Base-by-base conservation (phyloP, 2,113 vertebrate species). In the Chionodraco myersi region DNA sequence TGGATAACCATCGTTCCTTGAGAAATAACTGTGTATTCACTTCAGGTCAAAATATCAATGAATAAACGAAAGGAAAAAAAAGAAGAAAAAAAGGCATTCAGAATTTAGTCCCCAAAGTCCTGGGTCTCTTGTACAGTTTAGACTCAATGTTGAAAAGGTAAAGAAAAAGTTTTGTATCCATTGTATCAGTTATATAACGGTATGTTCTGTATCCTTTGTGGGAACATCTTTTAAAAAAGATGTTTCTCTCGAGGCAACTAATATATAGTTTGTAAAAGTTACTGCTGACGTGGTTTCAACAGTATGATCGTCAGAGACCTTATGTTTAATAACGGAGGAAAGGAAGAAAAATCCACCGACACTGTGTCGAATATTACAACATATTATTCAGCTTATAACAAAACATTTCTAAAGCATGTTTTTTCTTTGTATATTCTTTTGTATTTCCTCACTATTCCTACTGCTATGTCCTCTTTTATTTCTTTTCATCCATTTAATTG, bases 241-340 rank as follows among this genome's bases (percentile, higher is more conserved):
- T 56, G 52, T 10, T 16, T 3, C 41, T 53, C n/a, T 45, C 47
- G 5, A 52, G 41, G 41, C 48, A 54, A 48, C 36, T 36, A 36
- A 72, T 30, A 48, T 23, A 54, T 23, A 67, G 59, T 12, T 66
- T 61, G 59, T 44, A 53, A 51, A 63, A 77, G 73, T 73, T 58
- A 52, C 12, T 18, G 44, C n/a, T 49, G 67, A 49, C 77, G 45
- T 68, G 7, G 34, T 53, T 51, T 30, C 62, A 12, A 51, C 15
- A 2, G 11, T 3, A 49, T 45, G 56, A 61, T 67, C 15, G 44
- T 59, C 14, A 71, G 23, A 47, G 49, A 44, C 45, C 34, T 8
- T 61, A 23, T 58, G 26, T 70, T 58, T 30, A 64, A 58, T 9
- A 67, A 52, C n/a, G 14, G 10, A 53, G 14, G 1, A 63, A 63